Evolutionary conservation across 2,113 vertebrate genomes (phyloP).

Genomic region (Pantherophis guttatus): DNA sequence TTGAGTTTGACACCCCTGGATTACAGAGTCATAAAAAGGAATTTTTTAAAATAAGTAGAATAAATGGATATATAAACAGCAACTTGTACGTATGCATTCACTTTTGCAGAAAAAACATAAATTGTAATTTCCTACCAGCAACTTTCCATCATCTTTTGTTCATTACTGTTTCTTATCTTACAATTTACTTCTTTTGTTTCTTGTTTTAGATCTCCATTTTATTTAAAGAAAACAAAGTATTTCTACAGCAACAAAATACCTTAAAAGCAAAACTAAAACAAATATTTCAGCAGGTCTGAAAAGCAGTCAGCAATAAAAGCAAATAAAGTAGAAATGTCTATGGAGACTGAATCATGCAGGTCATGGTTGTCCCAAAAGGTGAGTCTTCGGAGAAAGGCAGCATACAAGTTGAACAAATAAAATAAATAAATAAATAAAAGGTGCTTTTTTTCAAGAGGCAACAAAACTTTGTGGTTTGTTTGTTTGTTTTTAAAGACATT

Average conservation of each 20-base stretch:
- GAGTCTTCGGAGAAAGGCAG: too few species aligned
- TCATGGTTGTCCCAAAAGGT: too few species aligned
- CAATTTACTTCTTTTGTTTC: not conserved
- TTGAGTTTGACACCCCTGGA: too few species aligned
- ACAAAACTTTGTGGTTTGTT: too few species aligned
- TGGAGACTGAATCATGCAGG: too few species aligned
- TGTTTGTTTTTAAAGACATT: too few species aligned
- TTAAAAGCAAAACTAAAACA: not conserved
- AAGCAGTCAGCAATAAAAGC: not conserved
- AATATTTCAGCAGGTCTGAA: not conserved
- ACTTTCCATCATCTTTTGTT: not conserved
- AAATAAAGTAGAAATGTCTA: not conserved
- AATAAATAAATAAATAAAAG: too few species aligned
- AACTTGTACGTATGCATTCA: not conserved
- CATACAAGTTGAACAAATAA: too few species aligned
- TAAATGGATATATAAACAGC: not conserved
- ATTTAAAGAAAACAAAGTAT: not conserved
- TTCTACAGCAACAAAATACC: not conserved
- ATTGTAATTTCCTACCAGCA: not conserved
- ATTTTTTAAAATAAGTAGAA: not conserved
- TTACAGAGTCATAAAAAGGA: not conserved
- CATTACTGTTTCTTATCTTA: not conserved
- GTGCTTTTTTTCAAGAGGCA: too few species aligned
- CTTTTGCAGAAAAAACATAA: not conserved
- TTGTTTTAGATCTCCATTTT: not conserved